Conservation (phyloP, 2,113 vertebrate genomes). For the Triplophysa rosa region DNA sequence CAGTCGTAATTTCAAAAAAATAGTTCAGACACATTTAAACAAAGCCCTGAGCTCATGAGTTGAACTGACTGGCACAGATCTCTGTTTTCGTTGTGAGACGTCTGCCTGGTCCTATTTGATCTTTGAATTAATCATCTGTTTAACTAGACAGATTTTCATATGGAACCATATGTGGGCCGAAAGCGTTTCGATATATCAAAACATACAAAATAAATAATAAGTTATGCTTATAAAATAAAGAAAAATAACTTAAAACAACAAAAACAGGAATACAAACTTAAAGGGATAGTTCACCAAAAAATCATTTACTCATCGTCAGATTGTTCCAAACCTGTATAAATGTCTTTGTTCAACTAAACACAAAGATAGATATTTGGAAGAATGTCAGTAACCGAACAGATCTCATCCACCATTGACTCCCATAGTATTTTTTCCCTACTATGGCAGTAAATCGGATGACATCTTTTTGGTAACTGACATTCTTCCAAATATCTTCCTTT, state of each 20-base stretch:
- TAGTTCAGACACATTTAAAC: background rate
- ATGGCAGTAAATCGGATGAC: too few relatives aligned
- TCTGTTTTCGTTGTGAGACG: background rate
- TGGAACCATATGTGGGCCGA: background rate
- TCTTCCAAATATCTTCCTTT: too few relatives aligned
- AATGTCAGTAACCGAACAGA: too few relatives aligned
- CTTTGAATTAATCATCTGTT: background rate
- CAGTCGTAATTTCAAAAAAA: background rate
- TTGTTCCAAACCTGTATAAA: too few relatives aligned
- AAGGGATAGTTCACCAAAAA: too few relatives aligned
- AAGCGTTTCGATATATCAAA: background rate
- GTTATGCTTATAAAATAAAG: background rate
- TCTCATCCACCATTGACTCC: too few relatives aligned
- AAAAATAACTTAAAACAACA: background rate
- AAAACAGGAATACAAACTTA: background rate
- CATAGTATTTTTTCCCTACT: too few relatives aligned
- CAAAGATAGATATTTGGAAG: too few relatives aligned
- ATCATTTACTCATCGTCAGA: too few relatives aligned
- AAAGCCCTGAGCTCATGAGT: background rate
- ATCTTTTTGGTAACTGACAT: too few relatives aligned
- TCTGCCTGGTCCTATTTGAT: background rate
- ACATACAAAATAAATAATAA: slow-evolving; percentile 20
- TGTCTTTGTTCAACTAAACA: too few relatives aligned
- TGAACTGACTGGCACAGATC: background rate
- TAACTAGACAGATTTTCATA: background rate